phyloP scores from a whole-genome alignment of 2,113 vertebrate genomes.

The Scolopax mira region DNA sequence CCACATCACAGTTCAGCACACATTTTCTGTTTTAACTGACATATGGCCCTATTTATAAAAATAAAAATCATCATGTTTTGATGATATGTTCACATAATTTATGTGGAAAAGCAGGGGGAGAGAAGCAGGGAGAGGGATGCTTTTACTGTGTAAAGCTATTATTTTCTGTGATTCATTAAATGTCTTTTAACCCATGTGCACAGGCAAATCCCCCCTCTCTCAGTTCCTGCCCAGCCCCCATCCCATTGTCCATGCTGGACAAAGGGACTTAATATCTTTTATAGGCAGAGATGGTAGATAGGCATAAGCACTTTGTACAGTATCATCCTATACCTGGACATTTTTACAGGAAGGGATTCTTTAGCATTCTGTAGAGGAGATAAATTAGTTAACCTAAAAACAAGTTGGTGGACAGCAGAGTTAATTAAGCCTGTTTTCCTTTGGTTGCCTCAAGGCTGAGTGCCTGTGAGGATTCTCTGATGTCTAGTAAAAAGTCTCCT shows the following conservation, averaged over 20 bases:
- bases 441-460: neutral
- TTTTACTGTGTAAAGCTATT: slow-evolving; percentile 65
- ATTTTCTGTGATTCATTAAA: slow-evolving; percentile 74
- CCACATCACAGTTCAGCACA: slow-evolving; percentile 70
- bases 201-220: neutral
- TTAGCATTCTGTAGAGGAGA: neutral
- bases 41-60: slow-evolving; percentile 74
- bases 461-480: neutral
- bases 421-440: neutral
- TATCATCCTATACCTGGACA: neutral
- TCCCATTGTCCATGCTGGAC: neutral
- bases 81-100: slow-evolving; percentile 74
- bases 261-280: neutral
- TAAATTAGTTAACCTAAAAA: neutral
- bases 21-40: slow-evolving; percentile 71
- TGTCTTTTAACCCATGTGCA: slow-evolving; percentile 59
- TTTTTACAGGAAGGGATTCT: neutral
- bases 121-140: slow-evolving; percentile 52
- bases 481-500: neutral
- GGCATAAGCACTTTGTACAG: neutral
- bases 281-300: neutral
- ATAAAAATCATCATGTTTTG: slow-evolving; percentile 75
- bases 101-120: slow-evolving; percentile 63
- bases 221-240: neutral
- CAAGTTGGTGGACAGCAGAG: neutral